phyloP scores from a whole-genome alignment of 1,140 invertebrate species.

The Druon quercuslanigerum region DNA sequence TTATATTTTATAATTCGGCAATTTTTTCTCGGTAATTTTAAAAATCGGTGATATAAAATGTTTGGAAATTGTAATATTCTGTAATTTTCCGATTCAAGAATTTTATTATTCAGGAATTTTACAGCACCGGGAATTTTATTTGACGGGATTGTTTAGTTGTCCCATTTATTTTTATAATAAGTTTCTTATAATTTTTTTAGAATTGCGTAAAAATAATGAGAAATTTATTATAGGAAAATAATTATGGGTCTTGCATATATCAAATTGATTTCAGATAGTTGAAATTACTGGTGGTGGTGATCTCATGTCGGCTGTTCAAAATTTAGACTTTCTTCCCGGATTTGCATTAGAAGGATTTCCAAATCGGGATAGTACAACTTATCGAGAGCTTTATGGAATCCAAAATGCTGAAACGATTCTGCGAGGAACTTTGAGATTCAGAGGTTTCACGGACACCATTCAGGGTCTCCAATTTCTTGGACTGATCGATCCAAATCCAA shows the following conservation, averaged over 20 bases:
- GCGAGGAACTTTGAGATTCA: slow-evolving; percentile 93
- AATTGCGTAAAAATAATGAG: too few relatives aligned
- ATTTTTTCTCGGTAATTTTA: too few relatives aligned
- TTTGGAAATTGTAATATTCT: too few relatives aligned
- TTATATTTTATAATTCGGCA: too few relatives aligned
- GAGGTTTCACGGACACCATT: slow-evolving; percentile 92
- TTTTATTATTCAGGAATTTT: too few relatives aligned
- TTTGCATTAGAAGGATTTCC: slow-evolving; percentile 97
- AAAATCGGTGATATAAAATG: too few relatives aligned
- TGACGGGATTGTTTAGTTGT: too few relatives aligned
- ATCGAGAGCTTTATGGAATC: slow-evolving; percentile 91
- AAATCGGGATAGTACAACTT: slow-evolving; percentile 96
- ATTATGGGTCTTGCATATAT: neutral
- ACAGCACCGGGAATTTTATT: too few relatives aligned
- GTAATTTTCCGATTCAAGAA: too few relatives aligned
- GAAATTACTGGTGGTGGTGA: slow-evolving; percentile 93
- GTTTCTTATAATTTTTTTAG: slow-evolving; percentile 23
- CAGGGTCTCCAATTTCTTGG: slow-evolving; percentile 91
- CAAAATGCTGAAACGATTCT: slow-evolving; percentile 91
- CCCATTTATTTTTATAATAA: too few relatives aligned
- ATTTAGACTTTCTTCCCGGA: slow-evolving; percentile 94
- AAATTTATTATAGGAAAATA: too few relatives aligned
- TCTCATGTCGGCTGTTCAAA: slow-evolving; percentile 86
- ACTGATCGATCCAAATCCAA: slow-evolving; percentile 89
- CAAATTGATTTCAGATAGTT: slow-evolving; percentile 63